Conservation (phyloP, 2,113 vertebrate species). For the Triplophysa tibetana region DNA sequence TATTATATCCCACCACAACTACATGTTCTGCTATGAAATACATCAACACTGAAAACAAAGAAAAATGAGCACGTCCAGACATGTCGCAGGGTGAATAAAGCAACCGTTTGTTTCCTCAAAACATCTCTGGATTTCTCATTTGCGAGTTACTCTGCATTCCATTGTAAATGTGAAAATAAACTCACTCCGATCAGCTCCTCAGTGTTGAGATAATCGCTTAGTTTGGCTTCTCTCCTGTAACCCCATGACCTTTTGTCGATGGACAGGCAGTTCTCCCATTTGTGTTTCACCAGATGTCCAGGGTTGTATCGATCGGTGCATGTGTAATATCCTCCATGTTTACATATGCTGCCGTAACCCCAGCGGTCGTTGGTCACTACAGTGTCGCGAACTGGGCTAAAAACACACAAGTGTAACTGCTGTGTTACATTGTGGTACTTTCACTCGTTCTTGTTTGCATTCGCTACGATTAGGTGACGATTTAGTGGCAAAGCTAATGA, state of each 20-base stretch:
- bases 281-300: conserved; percentile 84
- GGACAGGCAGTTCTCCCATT: conserved; percentile 98
- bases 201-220: conserved; percentile 80
- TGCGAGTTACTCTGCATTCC: too few species aligned
- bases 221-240: conserved; percentile 81
- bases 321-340: conserved; percentile 90
- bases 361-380: conserved; percentile 97
- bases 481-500: too few species aligned
- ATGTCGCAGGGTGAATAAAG: too few species aligned
- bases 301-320: conserved; percentile 90
- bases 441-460: not conserved
- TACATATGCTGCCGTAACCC: conserved; percentile 83
- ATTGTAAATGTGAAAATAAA: not conserved
- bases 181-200: conserved; percentile 46
- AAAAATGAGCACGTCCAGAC: too few species aligned
- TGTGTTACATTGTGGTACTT: not conserved
- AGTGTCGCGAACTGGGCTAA: conserved; percentile 86
- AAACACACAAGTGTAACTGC: not conserved
- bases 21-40: too few species aligned
- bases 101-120: too few species aligned
- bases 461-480: too few species aligned
- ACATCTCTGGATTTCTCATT: too few species aligned
- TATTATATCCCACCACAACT: too few species aligned
- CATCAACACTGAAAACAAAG: too few species aligned
- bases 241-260: conserved; percentile 90